Base-by-base conservation (phyloP, 2,797 vertebrate genomes). In the Acanthopagrus latus region DNA sequence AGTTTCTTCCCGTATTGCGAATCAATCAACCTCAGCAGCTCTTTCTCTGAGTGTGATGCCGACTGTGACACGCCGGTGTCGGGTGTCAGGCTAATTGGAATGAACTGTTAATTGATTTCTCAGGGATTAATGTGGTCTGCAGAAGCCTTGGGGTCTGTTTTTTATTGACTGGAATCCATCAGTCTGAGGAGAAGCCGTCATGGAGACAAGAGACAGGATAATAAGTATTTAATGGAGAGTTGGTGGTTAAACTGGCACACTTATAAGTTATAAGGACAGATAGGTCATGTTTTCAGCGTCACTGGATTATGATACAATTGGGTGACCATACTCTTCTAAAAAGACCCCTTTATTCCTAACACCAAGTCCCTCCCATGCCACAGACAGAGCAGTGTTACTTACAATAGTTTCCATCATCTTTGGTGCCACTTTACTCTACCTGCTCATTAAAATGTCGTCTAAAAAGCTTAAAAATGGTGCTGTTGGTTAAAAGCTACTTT, bases 71-170 rank as follows among this genome's bases (percentile, higher is more conserved):
- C 63, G 41, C 21, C 23, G 75, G 57, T 56, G 80, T 41, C 27
- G 70, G 71, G 62, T 58, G 62, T 76, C 82, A 56, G 86, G 73
- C 88, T 92, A 85, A 93, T 88, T 88, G 77, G 79, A 63, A 82
- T 77, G 86, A 85, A 80, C 80, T 78, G 73, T 75, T 87, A 86
- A 92, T 91, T 88, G 88, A 92, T 92, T 91, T 90, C 76, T 60
- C 4, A 2, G 87, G 89, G 89, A 91, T 88, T 89, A 82, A 72
- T 47, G 74, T 13, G 29, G 74, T 81, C 56, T 74, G 1, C 58
- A 63, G 79, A 67, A 78, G 65, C 79, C 68, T n/a, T 75, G 50
- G 68, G 80, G 17, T 78, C 74, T 51, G 14, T 56, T 55, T 84
- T 64, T 71, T 29, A 78, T 80, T 13, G 38, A 86, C 63, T 62